Evolutionary conservation across 2,797 vertebrate species (phyloP).

Genomic region (Knipowitschia caucasica): DNA sequence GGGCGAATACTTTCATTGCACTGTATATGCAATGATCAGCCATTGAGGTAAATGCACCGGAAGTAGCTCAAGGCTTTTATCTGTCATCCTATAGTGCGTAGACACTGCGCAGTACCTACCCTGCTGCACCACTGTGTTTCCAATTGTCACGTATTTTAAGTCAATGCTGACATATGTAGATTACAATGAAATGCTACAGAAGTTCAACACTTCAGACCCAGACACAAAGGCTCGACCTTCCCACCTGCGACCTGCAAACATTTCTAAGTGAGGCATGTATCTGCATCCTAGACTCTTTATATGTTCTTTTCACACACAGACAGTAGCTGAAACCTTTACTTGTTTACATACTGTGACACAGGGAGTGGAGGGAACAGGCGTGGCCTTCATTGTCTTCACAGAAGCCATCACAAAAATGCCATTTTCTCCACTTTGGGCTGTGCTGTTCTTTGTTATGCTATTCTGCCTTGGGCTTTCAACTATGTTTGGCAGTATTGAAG

Average conservation of each 20-base stretch:
- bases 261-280: conserved; percentile 80
- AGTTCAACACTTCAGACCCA: conserved; percentile 62
- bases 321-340: background rate
- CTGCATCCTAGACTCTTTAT: background rate
- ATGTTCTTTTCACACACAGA: conserved; percentile 43
- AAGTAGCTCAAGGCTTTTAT: too few species aligned
- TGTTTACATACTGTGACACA: background rate
- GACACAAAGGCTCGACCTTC: conserved; percentile 58
- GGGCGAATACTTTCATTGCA: too few species aligned
- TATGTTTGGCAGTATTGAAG: conserved; percentile 84
- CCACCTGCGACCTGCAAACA: conserved; percentile 73
- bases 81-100: too few species aligned
- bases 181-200: conserved; percentile 63
- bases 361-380: conserved; percentile 70
- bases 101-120: too few species aligned
- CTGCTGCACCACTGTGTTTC: too few species aligned
- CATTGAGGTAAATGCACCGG: too few species aligned
- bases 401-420: conserved; percentile 83
- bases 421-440: conserved; percentile 78
- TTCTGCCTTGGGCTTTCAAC: conserved; percentile 83
- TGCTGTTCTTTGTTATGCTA: conserved; percentile 85
- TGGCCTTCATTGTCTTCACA: conserved; percentile 86
- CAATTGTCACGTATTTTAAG: too few species aligned
- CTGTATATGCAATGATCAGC: too few species aligned
- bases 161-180: too few species aligned